Conservation (phyloP, 2,797 vertebrate genomes). For the Sternotherus odoratus region DNA sequence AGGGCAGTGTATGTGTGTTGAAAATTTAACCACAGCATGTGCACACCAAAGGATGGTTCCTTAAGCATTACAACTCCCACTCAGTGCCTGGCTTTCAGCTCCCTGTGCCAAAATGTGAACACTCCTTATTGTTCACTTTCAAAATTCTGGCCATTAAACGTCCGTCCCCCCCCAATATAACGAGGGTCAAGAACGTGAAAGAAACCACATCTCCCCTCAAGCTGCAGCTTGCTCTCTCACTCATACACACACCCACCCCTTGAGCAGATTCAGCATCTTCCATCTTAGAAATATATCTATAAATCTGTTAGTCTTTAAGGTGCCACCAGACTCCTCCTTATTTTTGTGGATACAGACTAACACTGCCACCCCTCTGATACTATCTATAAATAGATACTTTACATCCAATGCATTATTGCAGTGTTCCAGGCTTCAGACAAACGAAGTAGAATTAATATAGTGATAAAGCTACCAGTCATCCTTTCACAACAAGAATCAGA, state of each 20-base stretch:
- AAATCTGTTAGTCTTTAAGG: too few relatives aligned
- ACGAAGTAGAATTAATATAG: not conserved
- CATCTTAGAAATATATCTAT: not conserved
- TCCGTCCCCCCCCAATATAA: not conserved
- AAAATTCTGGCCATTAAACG: not conserved
- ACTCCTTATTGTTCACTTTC: not conserved
- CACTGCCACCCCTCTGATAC: too few relatives aligned
- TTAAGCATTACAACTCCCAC: accelerated
- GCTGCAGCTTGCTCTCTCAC: not conserved
- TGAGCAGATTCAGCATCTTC: not conserved
- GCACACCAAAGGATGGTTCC: not conserved
- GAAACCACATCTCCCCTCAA: not conserved
- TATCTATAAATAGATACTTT: not conserved
- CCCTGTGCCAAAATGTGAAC: not conserved
- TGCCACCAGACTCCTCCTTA: too few relatives aligned
- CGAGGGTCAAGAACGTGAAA: not conserved
- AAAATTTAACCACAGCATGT: not conserved
- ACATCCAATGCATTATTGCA: not conserved
- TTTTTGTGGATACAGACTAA: too few relatives aligned
- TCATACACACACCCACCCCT: not conserved
- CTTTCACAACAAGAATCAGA: not conserved
- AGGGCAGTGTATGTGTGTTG: not conserved
- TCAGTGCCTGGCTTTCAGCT: not conserved
- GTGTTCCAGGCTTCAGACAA: not conserved
- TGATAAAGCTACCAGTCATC: not conserved